Percentiles rank a stretch among this genome's conserved stretches.
phyloP scores from a whole-genome alignment of 92 coral and sea anemone genomes.

The Diadumene lineata region DNA sequence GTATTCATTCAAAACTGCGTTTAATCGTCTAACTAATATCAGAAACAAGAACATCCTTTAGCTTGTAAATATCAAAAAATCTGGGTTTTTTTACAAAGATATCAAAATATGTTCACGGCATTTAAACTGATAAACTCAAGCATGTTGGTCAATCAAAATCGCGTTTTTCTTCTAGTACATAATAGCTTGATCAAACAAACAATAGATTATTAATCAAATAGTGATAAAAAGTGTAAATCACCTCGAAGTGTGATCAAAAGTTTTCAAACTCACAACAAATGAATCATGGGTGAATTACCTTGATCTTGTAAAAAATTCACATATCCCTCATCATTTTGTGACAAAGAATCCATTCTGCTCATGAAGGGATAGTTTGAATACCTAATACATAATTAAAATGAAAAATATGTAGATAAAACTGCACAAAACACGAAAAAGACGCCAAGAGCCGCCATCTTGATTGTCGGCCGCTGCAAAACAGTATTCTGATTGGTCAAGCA shows the following conservation, averaged over 20 bases:
- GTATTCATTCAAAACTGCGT: conserved; percentile 86
- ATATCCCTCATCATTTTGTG: conserved; percentile 64
- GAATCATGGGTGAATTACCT: conserved; percentile 39
- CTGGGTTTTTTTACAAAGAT: too few relatives aligned
- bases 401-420: conserved; percentile 8
- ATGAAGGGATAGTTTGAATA: not conserved
- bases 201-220: not conserved
- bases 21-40: conserved; percentile 91
- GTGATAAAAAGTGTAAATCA: not conserved
- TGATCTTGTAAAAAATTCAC: conserved; percentile 88
- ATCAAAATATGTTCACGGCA: too few relatives aligned
- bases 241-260: not conserved
- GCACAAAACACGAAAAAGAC: not conserved
- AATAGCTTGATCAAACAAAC: not conserved
- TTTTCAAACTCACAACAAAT: not conserved
- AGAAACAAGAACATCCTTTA: too few relatives aligned
- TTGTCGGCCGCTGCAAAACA: conserved; percentile 15
- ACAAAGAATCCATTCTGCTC: conserved; percentile 25
- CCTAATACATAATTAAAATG: not conserved
- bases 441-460: conserved; percentile 61
- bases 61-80: too few relatives aligned
- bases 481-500: conserved; percentile 45
- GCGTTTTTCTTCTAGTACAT: too few relatives aligned
- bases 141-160: too few relatives aligned
- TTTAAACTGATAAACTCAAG: too few relatives aligned